These are phyloP conservation scores for Coregonus suidteri DNA, from an alignment of 2,797 vertebrate genomes.

Conservation along the genomic window DNA sequence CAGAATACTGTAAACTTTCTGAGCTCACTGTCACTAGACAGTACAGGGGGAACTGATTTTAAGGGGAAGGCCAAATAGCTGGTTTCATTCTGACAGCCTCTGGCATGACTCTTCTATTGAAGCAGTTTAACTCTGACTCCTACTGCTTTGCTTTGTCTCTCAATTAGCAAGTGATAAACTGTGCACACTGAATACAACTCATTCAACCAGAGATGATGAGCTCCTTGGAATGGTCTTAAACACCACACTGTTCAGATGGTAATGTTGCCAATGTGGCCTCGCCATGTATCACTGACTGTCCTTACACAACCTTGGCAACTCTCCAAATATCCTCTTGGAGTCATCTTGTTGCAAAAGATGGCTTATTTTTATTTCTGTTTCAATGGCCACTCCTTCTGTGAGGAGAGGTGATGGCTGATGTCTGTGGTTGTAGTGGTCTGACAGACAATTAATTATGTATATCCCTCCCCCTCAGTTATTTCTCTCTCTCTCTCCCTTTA, in stretches of 20 bases:
- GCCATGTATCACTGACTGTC: not conserved
- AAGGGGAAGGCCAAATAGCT: not conserved
- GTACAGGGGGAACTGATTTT: not conserved
- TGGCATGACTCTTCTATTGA: conserved; percentile 23
- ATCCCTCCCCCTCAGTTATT: not conserved
- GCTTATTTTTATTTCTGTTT: conserved; percentile 13
- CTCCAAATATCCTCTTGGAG: not conserved
- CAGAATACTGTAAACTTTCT: not conserved
- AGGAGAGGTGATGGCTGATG: not conserved
- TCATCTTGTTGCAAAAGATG: conserved; percentile 1
- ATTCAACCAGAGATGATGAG: conserved; percentile 31
- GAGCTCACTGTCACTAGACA: not conserved
- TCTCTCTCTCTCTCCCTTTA: not conserved
- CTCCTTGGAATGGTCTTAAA: conserved; percentile 27
- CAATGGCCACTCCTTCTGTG: not conserved
- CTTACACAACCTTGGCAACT: conserved; percentile 8
- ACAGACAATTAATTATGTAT: not conserved
- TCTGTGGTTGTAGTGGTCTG: not conserved
- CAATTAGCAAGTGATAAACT: conserved; percentile 35
- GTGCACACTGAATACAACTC: conserved; percentile 22
- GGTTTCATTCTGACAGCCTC: conserved; percentile 45
- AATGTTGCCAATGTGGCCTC: conserved; percentile 13
- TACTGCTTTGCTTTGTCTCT: conserved; percentile 48
- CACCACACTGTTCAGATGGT: conserved; percentile 22
- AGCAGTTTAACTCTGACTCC: conserved; percentile 44